phyloP scores from a whole-genome alignment of 1,140 invertebrate genomes.

The Vollenhovia emeryi region DNA sequence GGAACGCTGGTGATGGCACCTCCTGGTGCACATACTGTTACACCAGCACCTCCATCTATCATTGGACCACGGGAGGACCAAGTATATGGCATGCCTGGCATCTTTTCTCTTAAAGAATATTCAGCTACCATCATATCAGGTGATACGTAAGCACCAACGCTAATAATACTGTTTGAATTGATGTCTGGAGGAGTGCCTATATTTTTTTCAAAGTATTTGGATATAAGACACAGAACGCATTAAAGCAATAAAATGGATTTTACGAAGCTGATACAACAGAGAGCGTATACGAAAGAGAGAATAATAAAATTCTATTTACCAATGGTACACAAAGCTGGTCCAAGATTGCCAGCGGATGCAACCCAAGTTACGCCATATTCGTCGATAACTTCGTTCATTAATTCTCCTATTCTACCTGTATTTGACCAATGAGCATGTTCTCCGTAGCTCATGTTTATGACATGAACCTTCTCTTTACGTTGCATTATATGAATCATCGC shows the following conservation, averaged over 20 bases:
- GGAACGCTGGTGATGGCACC: slow-evolving; percentile 98
- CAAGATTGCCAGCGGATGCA: slow-evolving; percentile 97
- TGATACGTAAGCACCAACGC: slow-evolving; percentile 98
- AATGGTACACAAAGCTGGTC: slow-evolving; percentile 96
- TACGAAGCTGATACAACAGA: not conserved
- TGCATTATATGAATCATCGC: slow-evolving; percentile 96
- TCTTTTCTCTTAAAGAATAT: slow-evolving; percentile 94
- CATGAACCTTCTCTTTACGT: slow-evolving; percentile 89
- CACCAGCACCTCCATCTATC: slow-evolving; percentile 94
- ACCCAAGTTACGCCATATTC: slow-evolving; percentile 97
- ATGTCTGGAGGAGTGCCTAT: slow-evolving; percentile 95
- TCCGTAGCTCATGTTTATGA: slow-evolving; percentile 99
- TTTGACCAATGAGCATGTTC: slow-evolving; percentile 96
- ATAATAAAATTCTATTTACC: slow-evolving; percentile 79
- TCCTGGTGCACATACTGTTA: slow-evolving; percentile 97
- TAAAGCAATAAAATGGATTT: not conserved
- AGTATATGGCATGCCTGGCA: slow-evolving; percentile 95
- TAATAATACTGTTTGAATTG: slow-evolving; percentile 92
- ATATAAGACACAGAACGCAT: not conserved
- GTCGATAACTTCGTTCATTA: slow-evolving; percentile 96
- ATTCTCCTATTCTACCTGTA: slow-evolving; percentile 93
- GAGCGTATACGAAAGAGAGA: not conserved
- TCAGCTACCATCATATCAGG: slow-evolving; percentile 99
- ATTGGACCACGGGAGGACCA: slow-evolving; percentile 97
- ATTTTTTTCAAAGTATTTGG: slow-evolving; percentile 37